Base-by-base conservation (phyloP, 2,888 invertebrate genomes). In the Hypselothyrea guttata region DNA sequence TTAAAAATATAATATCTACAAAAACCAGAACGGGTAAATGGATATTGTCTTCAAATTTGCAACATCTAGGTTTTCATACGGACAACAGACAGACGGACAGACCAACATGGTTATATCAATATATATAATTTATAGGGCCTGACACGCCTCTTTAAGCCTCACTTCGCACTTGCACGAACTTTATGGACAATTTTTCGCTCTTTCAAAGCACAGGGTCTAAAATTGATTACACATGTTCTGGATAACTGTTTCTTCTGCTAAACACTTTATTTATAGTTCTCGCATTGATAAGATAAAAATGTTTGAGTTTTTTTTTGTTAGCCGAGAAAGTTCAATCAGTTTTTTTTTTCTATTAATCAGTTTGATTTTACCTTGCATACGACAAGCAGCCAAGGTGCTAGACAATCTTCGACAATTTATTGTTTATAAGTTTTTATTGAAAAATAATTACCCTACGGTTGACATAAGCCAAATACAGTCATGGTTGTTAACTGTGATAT, bases 401-500 rank as follows among this genome's bases (percentile, higher is more conserved):
- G 37, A 51, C 37, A 44, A 12, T 13, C 7, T 7, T 12, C 13
- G 11, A 31, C 27, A 16, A 28, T 28, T 2, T n/a, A 28, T 52
- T 11, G 12, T 27, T 5, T 30, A 7, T 41, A 12, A 9, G 22
- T n/a, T n/a, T n/a, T n/a, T n/a, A n/a, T n/a, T n/a, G n/a, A n/a
- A n/a, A n/a, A n/a, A n/a, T n/a, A n/a, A n/a, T n/a, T n/a, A n/a
- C n/a, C n/a, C n/a, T n/a, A 8, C 11, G 35, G 34, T 27, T 44
- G 12, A 7, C n/a, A 8, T 13, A 22, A n/a, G 4, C 9, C n/a
- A 27, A 28, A 16, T 7, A 4, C 22, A n/a, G 58, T 22, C 12
- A 88, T 86, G 84, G 83, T 81, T 41, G 75, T 87, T 2, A 67
- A 44, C 22, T 88, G 87, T 54, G 83, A 87, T 57, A 87, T 90